Evolutionary conservation across 2,888 invertebrate genomes (phyloP), one percentile per base, ranked within the genome.

Genomic region (Tupiocoris notatus): DNA sequence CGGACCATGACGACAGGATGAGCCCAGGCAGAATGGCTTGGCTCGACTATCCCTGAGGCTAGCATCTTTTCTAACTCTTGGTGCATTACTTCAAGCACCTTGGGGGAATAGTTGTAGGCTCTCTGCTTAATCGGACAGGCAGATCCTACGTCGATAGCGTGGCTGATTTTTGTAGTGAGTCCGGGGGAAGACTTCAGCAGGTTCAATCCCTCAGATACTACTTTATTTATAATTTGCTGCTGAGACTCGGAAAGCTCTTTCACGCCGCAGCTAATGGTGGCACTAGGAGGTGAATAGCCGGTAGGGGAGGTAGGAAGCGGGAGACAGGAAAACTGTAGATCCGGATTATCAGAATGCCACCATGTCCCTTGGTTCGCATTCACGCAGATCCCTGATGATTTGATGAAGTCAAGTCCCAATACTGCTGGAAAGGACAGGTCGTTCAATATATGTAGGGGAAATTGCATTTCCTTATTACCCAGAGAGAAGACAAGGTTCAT

Each of bases 101-200:
- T 59, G 12, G 71, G 71, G 17, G 73, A 73, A 25, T 39, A 39
- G 20, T 56, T 56, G 23, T 73, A 73, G 6, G 61, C 56, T 21
- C 63, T 63, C 39, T 73, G 73, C 39, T 73, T 73, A 21, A 73
- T 73, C 1, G 73, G 73, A 18, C 21, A 3, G 12, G 73, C 63
- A 39, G 22, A n/a, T 16, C 73, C 73, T 12, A 62, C 62, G 21
- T 73, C 73, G 54, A 73, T 73, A 23, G 24, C 39, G 23, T 73
- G 73, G 17, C n/a, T 17, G n/a, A 70, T 68, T 58, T n/a, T 58
- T 12, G 57, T 54, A 1, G 58, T 68, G 21, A 61, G 20, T 1
- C 59, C 71, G 12, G 65, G 74, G 1, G 65, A 63, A 6, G 22
- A 1, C 17, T 54, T 65, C 22, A 64, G 22, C 18, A 23, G 39